Percentiles rank a stretch among this genome's conserved stretches.
phyloP scores from a whole-genome alignment of 2,113 vertebrate genomes.

The Lycaon pictus region DNA sequence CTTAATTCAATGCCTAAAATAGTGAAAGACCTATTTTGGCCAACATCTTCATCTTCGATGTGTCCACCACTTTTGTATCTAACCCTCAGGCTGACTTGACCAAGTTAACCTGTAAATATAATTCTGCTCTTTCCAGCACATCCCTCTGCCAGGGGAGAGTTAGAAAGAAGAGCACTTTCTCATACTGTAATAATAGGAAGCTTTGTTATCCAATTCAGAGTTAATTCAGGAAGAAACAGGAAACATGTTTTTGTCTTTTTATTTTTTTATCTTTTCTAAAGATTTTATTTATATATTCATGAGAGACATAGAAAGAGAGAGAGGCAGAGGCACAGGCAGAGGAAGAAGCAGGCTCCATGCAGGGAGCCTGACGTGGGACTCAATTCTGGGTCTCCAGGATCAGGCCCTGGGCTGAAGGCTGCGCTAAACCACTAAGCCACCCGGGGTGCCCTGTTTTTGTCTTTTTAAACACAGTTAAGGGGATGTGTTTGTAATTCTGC shows the following conservation, averaged over 20 bases:
- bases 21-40: neutral
- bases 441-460: neutral
- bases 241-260: conserved; percentile 42
- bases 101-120: conserved; percentile 23
- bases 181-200: conserved; percentile 44
- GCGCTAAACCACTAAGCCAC: too few species aligned
- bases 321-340: too few species aligned
- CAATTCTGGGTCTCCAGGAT: too few species aligned
- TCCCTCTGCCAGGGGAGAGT: neutral
- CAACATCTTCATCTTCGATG: conserved; percentile 42
- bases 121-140: conserved; percentile 57
- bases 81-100: conserved; percentile 8
- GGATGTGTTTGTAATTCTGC: neutral
- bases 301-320: too few species aligned
- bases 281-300: too few species aligned
- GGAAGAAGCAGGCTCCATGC: too few species aligned
- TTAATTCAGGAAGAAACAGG: conserved; percentile 46
- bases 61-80: neutral
- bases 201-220: conserved; percentile 47
- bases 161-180: neutral
- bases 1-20: conserved; percentile 18
- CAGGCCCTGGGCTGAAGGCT: too few species aligned
- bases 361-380: too few species aligned
- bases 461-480: neutral
- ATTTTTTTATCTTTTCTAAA: too few species aligned